Evolutionary conservation across 2,797 vertebrate species (phyloP), one percentile per base, ranked within the genome.

Genomic region (Lophius americanus): DNA sequence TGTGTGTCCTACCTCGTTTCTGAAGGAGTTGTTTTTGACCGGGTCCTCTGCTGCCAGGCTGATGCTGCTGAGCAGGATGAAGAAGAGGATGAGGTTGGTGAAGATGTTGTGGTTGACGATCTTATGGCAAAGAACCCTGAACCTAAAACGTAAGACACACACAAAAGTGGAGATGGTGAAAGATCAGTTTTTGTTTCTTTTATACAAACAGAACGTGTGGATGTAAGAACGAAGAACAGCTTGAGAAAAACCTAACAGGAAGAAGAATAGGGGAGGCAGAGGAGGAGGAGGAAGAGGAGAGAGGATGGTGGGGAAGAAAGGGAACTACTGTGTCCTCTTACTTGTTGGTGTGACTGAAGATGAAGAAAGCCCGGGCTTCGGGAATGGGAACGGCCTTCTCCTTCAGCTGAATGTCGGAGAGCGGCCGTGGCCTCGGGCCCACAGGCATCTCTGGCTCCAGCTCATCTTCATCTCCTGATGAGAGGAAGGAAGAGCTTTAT

Each of bases 61-160:
- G 84, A 99, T 96, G 92, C 98, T 99, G 92, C 98, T 99, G 88
- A 99, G 96, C 92, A 99, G 93, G 88, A 99, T 99, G 95, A 99
- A 99, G 93, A 99, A 98, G 42, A 99, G 96, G 94, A 99, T 99
- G 90, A 99, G 94, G 94, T 99, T 99, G 93, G 98, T 99, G 95
- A 99, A 99, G 93, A 99, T 94, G 69, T 98, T 98, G 91, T 99
- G 95, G 7, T 99, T 99, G 84, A 99, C 98, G 9, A 99, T 97
- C 79, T 95, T 96, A 87, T 99, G 98, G 89, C 98, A 99, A 76
- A 97, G 94, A 86, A 98, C 93, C 79, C 98, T 96, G 84, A 99
- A 99, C 89, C 98, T 99, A 79, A 6, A 23, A 55, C 23, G 9
- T 4, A 14, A 5, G 10, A 35, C 6, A n/a, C 13, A 12, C 3